These are phyloP conservation scores for Peromyscus attwateri DNA, from an alignment of 2,797 vertebrate species.

Conservation along the genomic window DNA sequence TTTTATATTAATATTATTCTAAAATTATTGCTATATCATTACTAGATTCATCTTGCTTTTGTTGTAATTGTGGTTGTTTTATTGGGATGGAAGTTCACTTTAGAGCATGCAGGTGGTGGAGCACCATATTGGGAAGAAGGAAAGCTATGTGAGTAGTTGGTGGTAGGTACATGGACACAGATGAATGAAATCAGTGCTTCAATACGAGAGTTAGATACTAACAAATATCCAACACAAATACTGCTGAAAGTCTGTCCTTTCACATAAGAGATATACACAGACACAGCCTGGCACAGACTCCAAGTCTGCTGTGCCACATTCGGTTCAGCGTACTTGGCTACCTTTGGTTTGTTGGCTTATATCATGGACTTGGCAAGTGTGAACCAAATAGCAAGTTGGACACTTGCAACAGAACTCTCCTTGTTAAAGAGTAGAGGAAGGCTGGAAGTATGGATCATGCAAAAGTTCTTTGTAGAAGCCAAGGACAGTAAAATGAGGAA, in stretches of 20 bases:
- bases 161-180: neutral
- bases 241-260: neutral
- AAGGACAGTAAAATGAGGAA: constrained; percentile 40
- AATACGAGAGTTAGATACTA: neutral
- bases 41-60: neutral
- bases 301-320: neutral
- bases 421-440: constrained; percentile 41
- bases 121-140: neutral
- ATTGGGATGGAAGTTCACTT: neutral
- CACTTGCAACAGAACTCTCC: constrained; percentile 26
- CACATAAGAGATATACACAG: neutral
- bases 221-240: neutral
- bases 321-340: neutral
- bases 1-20: neutral
- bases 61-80: neutral
- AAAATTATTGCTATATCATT: neutral
- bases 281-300: neutral
- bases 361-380: neutral
- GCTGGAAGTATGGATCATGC: neutral
- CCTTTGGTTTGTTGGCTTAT: neutral
- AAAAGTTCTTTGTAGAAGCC: constrained; percentile 6
- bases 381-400: neutral
- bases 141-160: neutral
- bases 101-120: neutral
- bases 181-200: neutral